Evolutionary conservation across 2,797 vertebrate genomes (phyloP).

Genomic region (Lates japonicus): DNA sequence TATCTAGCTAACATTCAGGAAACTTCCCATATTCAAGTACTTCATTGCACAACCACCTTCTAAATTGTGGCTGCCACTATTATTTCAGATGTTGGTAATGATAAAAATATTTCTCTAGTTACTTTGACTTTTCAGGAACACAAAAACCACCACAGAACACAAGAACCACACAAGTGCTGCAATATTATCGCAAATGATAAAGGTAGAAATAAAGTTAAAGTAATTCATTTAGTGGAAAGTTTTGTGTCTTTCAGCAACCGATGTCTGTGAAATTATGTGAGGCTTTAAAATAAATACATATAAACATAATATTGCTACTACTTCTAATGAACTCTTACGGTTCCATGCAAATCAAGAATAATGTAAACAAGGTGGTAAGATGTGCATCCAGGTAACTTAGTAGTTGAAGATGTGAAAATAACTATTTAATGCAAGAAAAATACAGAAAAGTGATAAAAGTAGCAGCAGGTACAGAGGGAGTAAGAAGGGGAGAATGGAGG

Average conservation of each 20-base stretch:
- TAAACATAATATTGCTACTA: no score
- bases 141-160: conserved; percentile 25
- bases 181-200: background rate
- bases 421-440: conserved; percentile 34
- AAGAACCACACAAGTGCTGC: background rate
- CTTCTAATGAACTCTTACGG: no score
- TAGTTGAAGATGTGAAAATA: conserved; percentile 20
- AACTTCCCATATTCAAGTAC: no score
- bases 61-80: conserved; percentile 44
- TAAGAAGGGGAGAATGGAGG: background rate
- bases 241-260: background rate
- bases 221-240: background rate
- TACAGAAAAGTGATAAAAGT: conserved; percentile 12
- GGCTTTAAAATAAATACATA: background rate
- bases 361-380: conserved; percentile 1
- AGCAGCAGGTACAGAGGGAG: conserved; percentile 13
- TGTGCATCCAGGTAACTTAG: conserved; percentile 13
- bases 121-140: conserved; percentile 33
- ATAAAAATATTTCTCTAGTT: conserved; percentile 48
- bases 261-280: background rate
- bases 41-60: conserved; percentile 55
- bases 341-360: background rate
- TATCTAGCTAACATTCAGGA: conserved; percentile 80
- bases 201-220: background rate
- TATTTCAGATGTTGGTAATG: conserved; percentile 65